Percentiles rank a stretch among this genome's conserved stretches.
phyloP scores from a whole-genome alignment of 2,888 invertebrate genomes.

The Dyspetes luteomarginatus region DNA sequence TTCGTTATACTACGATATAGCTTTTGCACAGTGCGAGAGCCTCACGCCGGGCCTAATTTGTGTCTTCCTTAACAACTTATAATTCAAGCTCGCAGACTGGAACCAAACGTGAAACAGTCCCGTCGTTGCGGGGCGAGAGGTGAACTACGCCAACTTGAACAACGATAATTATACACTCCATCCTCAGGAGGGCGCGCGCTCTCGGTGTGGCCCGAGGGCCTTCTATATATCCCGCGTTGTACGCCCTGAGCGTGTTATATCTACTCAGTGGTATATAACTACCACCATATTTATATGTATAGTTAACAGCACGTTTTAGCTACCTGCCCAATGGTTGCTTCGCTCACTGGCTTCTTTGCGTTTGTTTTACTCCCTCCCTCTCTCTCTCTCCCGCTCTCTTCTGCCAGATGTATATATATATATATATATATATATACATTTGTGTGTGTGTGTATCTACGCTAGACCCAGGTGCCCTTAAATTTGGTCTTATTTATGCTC shows the following conservation, averaged over 20 bases:
- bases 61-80: constrained; percentile 83
- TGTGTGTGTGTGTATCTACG: constrained; percentile 16
- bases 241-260: neutral
- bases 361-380: constrained; percentile 27
- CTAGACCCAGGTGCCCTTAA: constrained; percentile 77
- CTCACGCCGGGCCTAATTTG: constrained; percentile 78
- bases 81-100: constrained; percentile 83
- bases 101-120: constrained; percentile 80
- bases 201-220: constrained; percentile 62
- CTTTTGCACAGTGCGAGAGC: constrained; percentile 47
- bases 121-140: constrained; percentile 33
- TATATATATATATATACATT: constrained; percentile 7
- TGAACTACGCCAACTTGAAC: constrained; percentile 79
- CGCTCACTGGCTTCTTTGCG: constrained; percentile 25
- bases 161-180: constrained; percentile 83
- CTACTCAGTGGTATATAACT: neutral
- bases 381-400: constrained; percentile 16
- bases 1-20: constrained; percentile 30
- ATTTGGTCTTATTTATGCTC: constrained; percentile 80
- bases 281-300: constrained; percentile 28
- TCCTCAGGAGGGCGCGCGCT: constrained; percentile 67
- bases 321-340: constrained; percentile 56
- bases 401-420: neutral
- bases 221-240: constrained; percentile 42
- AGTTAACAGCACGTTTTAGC: constrained; percentile 44